These are phyloP conservation scores for Reticulitermes speratus DNA, from an alignment of 1,140 invertebrate species.

Conservation along the genomic window DNA sequence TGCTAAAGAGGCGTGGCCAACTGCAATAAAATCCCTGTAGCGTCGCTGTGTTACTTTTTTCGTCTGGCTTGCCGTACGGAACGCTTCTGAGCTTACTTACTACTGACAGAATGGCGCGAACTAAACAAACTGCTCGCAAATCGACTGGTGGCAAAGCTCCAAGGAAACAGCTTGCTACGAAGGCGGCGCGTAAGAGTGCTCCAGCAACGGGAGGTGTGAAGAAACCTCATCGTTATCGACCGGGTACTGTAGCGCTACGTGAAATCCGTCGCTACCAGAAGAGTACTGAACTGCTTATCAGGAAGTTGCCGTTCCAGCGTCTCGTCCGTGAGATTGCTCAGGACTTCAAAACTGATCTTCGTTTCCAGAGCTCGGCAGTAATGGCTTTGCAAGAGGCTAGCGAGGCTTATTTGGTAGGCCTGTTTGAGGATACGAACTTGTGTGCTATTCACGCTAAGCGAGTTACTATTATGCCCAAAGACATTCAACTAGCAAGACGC, in stretches of 20 bases:
- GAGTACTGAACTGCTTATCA: constrained; percentile 75
- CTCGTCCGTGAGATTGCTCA: constrained; percentile 84
- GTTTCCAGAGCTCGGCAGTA: constrained; percentile 47
- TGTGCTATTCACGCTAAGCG: constrained; percentile 48
- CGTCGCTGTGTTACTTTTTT: too few species aligned
- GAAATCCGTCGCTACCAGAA: constrained; percentile 88
- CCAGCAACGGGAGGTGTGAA: constrained; percentile 71
- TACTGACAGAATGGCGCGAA: constrained; percentile 69
- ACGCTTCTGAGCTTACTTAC: too few species aligned
- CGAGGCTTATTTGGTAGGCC: too few species aligned
- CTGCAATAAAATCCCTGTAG: too few species aligned
- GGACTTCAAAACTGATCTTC: constrained; percentile 58
- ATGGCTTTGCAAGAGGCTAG: constrained; percentile 49
- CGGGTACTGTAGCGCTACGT: constrained; percentile 82
- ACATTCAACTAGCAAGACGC: constrained; percentile 48
- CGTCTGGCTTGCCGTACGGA: too few species aligned
- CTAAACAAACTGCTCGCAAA: constrained; percentile 82
- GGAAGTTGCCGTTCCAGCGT: constrained; percentile 82
- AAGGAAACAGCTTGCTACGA: constrained; percentile 73
- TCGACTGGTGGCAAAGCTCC: constrained; percentile 80
- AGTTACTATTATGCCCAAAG: constrained; percentile 73
- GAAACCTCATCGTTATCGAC: constrained; percentile 61
- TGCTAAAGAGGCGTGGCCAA: too few species aligned
- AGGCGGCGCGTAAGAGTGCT: constrained; percentile 76
- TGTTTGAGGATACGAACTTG: too few species aligned